Conservation (phyloP, 2,888 invertebrate genomes). For the Drosophila vallismaia region DNA sequence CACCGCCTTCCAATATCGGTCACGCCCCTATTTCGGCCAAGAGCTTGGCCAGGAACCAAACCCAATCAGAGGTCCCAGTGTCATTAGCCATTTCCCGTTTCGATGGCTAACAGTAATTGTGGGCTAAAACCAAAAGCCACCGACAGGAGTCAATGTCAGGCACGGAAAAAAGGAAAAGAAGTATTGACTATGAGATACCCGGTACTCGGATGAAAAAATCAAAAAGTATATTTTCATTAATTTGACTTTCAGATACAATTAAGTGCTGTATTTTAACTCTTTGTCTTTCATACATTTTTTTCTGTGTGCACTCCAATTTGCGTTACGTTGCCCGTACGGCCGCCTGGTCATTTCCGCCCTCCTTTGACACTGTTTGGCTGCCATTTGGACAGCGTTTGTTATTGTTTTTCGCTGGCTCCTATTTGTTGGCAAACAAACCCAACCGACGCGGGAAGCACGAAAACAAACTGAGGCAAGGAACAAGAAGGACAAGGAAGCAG, state of each 20-base stretch:
- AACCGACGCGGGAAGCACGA: slow-evolving; percentile 17
- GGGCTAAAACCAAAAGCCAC: slow-evolving; percentile 48
- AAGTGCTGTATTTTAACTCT: background rate
- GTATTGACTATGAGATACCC: background rate
- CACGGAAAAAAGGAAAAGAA: background rate
- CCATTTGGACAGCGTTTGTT: slow-evolving; percentile 53
- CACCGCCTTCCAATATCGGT: slow-evolving; percentile 3
- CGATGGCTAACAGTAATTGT: slow-evolving; percentile 51
- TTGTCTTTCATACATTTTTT: background rate
- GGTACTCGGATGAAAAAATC: background rate
- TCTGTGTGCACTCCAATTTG: slow-evolving; percentile 26
- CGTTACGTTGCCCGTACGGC: slow-evolving; percentile 34
- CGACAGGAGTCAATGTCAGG: slow-evolving; percentile 37
- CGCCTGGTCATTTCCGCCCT: slow-evolving; percentile 53
- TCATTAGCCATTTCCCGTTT: slow-evolving; percentile 57
- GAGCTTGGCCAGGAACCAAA: slow-evolving; percentile 6
- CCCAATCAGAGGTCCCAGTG: slow-evolving; percentile 14
- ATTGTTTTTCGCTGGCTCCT: slow-evolving; percentile 38
- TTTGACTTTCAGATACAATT: background rate
- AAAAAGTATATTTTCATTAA: background rate
- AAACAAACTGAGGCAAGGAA: slow-evolving; percentile 30
- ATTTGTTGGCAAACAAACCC: slow-evolving; percentile 27
- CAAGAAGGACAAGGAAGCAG: slow-evolving; percentile 8
- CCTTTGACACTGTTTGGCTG: slow-evolving; percentile 67
- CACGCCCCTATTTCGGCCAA: slow-evolving; percentile 11